A percentile compares a stretch with the other conserved stretches of the same genome.
Conservation (phyloP, 2,888 invertebrate species). For the Leptodirus hochenwartii region DNA sequence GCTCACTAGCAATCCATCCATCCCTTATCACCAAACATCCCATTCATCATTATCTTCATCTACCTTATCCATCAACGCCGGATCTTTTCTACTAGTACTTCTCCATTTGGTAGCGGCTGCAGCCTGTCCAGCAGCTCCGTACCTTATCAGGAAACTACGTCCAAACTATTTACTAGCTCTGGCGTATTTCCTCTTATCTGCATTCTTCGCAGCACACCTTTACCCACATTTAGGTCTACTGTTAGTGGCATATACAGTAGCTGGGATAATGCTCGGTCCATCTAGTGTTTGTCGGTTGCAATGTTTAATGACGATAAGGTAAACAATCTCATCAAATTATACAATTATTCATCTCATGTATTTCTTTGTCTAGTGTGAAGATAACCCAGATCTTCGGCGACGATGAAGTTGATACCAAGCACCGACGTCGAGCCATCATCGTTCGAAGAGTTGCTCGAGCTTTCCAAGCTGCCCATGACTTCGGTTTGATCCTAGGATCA, state of each 20-base stretch:
- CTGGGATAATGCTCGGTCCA: slow-evolving; percentile 37
- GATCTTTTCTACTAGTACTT: slow-evolving; percentile 41
- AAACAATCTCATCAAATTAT: too few species aligned
- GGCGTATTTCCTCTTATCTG: slow-evolving; percentile 33
- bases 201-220: slow-evolving; percentile 42
- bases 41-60: too few species aligned
- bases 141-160: slow-evolving; percentile 33
- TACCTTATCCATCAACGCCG: slow-evolving; percentile 24
- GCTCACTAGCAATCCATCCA: too few species aligned
- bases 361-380: too few species aligned
- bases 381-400: slow-evolving; percentile 26
- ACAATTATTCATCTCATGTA: too few species aligned
- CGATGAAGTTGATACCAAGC: slow-evolving; percentile 25
- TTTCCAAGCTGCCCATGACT: slow-evolving; percentile 35
- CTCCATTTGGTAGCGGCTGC: slow-evolving; percentile 42
- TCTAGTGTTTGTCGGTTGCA: slow-evolving; percentile 21
- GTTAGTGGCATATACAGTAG: slow-evolving; percentile 31
- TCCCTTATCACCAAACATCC: too few species aligned
- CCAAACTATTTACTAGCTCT: slow-evolving; percentile 29
- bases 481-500: slow-evolving; percentile 37
- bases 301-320: slow-evolving; percentile 27
- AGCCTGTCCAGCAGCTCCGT: slow-evolving; percentile 32
- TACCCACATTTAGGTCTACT: slow-evolving; percentile 34
- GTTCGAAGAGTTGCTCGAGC: slow-evolving; percentile 33
- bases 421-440: slow-evolving; percentile 21